These are phyloP conservation scores for Poecilia gillii DNA, from an alignment of 2,797 vertebrate species.

Conservation along the genomic window DNA sequence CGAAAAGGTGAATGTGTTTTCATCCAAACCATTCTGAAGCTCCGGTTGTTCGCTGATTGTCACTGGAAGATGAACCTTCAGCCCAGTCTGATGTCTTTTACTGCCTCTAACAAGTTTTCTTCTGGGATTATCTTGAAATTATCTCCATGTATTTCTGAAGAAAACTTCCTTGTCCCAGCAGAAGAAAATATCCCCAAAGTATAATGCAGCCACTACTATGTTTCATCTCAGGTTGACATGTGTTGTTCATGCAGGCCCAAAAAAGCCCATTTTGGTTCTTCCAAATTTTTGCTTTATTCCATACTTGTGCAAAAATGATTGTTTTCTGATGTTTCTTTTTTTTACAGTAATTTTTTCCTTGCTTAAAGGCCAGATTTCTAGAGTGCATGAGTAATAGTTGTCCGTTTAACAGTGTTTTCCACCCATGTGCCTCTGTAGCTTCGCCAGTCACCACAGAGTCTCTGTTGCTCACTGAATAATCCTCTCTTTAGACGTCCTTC, in stretches of 20 bases:
- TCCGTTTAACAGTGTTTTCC: not conserved
- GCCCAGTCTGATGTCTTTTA: not conserved
- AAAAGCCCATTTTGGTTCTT: not conserved
- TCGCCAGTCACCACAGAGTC: not conserved
- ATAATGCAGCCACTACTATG: not conserved
- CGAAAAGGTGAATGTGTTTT: not conserved
- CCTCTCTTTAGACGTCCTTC: not conserved
- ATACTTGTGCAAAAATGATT: not conserved
- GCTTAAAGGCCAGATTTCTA: not conserved
- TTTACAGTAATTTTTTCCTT: not conserved
- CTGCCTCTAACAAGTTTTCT: not conserved
- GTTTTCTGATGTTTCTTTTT: not conserved
- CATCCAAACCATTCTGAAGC: not conserved
- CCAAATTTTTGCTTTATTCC: not conserved
- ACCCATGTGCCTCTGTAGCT: not conserved
- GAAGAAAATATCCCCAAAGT: not conserved
- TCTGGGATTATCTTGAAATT: not conserved
- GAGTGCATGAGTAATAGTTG: not conserved
- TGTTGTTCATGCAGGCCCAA: not conserved
- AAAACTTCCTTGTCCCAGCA: not conserved
- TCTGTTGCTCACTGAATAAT: not conserved
- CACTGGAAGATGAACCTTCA: not conserved
- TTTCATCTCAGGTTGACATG: not conserved
- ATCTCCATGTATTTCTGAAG: not conserved
- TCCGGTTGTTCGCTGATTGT: not conserved